Conservation (phyloP, 2,797 vertebrate genomes). For the Sebastes itinus region DNA sequence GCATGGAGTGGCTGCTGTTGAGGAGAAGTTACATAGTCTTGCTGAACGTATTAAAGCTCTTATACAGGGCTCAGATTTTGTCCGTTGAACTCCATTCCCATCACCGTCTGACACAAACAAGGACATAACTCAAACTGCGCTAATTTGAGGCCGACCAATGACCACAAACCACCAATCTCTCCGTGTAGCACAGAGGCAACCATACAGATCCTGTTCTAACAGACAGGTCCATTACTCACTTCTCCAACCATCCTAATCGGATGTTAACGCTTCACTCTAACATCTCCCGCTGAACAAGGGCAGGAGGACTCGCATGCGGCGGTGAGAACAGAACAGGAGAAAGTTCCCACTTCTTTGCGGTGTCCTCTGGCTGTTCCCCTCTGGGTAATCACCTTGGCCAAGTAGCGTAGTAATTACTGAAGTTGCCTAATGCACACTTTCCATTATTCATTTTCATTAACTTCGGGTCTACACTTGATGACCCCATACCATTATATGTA, state of each 20-base stretch:
- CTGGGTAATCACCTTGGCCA: conserved; percentile 70
- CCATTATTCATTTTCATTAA: conserved; percentile 78
- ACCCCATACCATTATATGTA: conserved; percentile 69
- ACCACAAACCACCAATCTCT: conserved; percentile 45
- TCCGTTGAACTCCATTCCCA: background rate
- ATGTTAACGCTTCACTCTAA: conserved; percentile 53
- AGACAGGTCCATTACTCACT: conserved; percentile 66
- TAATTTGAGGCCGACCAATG: conserved; percentile 31
- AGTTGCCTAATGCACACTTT: conserved; percentile 70
- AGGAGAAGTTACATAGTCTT: too few species aligned
- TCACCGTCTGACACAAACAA: conserved; percentile 46
- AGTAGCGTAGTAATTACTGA: conserved; percentile 66
- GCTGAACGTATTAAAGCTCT: background rate
- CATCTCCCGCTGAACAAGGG: conserved; percentile 53
- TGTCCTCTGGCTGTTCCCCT: conserved; percentile 71
- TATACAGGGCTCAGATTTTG: background rate
- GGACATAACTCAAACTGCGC: conserved; percentile 52
- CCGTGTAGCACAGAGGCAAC: conserved; percentile 17
- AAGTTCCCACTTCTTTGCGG: conserved; percentile 44
- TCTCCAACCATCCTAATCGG: conserved; percentile 58
- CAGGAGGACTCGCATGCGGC: conserved; percentile 28
- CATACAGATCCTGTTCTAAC: conserved; percentile 45
- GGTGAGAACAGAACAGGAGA: conserved; percentile 29
- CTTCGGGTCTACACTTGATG: conserved; percentile 52
- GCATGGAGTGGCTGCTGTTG: background rate